Evolutionary conservation across 2,888 invertebrate genomes (phyloP).

Genomic region (Halocaridina rubra): DNA sequence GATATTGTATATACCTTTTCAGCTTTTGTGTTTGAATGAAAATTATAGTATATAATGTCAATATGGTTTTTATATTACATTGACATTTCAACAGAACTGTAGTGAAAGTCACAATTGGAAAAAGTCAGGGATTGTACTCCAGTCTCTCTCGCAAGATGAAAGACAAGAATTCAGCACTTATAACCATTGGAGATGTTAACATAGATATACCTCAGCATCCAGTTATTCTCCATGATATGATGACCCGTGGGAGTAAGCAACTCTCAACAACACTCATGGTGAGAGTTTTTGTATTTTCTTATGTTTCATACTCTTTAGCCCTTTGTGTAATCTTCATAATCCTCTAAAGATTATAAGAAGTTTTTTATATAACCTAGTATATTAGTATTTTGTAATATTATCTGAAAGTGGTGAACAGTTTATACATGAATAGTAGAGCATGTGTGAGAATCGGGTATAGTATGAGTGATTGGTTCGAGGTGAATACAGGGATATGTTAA

Average conservation of each 20-base stretch:
- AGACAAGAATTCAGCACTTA: constrained; percentile 82
- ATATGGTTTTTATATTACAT: neutral
- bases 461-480: no score
- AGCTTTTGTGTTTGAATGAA: no score
- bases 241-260: constrained; percentile 93
- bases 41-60: neutral
- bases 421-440: no score
- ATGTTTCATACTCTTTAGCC: no score
- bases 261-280: constrained; percentile 91
- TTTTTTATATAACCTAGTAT: no score
- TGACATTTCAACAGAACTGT: constrained; percentile 78
- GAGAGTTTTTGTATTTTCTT: constrained; percentile 10
- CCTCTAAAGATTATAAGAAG: no score
- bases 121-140: constrained; percentile 91
- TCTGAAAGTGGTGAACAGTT: no score
- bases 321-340: no score
- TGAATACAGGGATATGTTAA: no score
- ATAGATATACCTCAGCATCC: constrained; percentile 99
- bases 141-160: constrained; percentile 81
- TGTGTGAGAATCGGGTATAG: no score
- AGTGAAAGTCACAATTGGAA: constrained; percentile 90
- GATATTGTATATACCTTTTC: no score
- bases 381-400: no score
- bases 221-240: constrained; percentile 97
- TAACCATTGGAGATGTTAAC: constrained; percentile 89